Evolutionary conservation across 1,140 invertebrate genomes (phyloP), one percentile per base, ranked within the genome.

Genomic region (Diploscapter pachys): DNA sequence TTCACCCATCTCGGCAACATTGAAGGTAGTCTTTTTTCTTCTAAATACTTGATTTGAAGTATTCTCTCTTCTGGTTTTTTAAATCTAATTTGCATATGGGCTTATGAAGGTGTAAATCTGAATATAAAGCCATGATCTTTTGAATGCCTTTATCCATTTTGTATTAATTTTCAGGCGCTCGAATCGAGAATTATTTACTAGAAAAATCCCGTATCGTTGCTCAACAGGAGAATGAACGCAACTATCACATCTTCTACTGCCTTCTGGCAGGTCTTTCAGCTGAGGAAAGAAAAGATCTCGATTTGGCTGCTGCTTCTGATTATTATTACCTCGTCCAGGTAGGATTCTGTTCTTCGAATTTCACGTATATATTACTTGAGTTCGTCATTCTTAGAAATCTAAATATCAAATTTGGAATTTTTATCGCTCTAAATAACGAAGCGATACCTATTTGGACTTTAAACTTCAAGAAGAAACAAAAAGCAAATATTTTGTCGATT

Each of bases 211-310:
- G 96, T 72, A 96, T 98, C 81, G 95, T 98, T 4, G 93, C 91
- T 6, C 95, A 98, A 86, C 82, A 86, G 54, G 80, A 64, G 8
- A 76, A 66, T 82, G 96, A 99, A 87, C 90, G 96, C 78, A 99
- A 98, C 88, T 99, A 99, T 87, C 96, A 99, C 86, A 90, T 99
- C 68, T 99, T 99, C 87, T 99, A 99, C 86, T 98, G 95, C 85
- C 91, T 99, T 88, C 87, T 99, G 79, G 93, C 93, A 62, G 96
- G 96, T n/a, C 87, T 98, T 57, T 92, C 91, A 2, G 89, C 89
- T 75, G 94, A 98, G 56, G 95, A 98, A 81, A 95, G 94, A 82
- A 89, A 90, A 72, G 93, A 93, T 85, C 88, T 98, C 56, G 93
- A 98, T 79, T 87, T 99, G 50, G 90, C 90, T 61, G 92, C 92